Conservation (phyloP, 1,140 invertebrate species). For the Zophobas morio region DNA sequence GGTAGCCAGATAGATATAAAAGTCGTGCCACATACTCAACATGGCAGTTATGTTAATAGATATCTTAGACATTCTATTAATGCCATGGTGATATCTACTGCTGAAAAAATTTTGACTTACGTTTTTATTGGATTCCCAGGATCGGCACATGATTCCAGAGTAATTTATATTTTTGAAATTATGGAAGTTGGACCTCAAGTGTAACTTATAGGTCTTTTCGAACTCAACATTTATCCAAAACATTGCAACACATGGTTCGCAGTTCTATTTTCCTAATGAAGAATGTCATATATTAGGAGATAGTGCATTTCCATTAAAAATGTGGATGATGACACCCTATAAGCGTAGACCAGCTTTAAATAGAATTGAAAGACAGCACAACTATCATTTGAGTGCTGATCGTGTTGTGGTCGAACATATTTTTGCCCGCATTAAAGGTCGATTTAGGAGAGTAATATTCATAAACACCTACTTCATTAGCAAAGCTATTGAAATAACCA, state of each 20-base stretch:
- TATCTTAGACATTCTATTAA: background rate
- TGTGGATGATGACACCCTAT: constrained; percentile 40
- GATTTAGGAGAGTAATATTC: background rate
- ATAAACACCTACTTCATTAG: too few relatives aligned
- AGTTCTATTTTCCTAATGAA: constrained; percentile 20
- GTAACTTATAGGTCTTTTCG: constrained; percentile 19
- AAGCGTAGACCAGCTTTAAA: background rate
- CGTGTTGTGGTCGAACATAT: constrained; percentile 2
- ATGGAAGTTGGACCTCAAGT: background rate
- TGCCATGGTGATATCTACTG: background rate
- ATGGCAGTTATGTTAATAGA: too few relatives aligned
- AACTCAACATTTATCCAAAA: constrained; percentile 8
- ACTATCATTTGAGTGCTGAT: constrained; percentile 18
- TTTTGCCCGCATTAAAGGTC: constrained; percentile 22
- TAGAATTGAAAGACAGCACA: background rate
- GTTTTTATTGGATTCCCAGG: background rate
- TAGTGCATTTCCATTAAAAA: constrained; percentile 26
- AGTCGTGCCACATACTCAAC: too few relatives aligned
- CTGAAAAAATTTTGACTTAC: background rate
- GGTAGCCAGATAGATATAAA: too few relatives aligned
- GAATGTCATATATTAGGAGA: constrained; percentile 26
- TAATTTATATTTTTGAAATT: background rate
- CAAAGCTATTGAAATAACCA: too few relatives aligned
- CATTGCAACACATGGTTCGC: constrained; percentile 20
- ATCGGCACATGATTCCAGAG: background rate